Evolutionary conservation across 2,888 invertebrate species (phyloP).

Genomic region (Noctua comes): DNA sequence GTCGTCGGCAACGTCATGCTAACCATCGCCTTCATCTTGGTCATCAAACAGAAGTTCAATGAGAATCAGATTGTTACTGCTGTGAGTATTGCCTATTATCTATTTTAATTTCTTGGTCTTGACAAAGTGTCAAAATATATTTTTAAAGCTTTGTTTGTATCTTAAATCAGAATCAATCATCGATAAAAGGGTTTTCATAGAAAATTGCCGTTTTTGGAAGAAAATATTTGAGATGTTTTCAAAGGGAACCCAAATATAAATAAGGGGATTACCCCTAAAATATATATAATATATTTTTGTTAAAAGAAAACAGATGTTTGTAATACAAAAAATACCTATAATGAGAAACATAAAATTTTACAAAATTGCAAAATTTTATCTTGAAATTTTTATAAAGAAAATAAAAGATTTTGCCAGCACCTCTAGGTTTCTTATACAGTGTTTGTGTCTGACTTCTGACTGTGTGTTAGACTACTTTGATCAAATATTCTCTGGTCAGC

Average conservation of each 20-base stretch:
- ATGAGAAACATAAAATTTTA: background rate
- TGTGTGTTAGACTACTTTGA: background rate
- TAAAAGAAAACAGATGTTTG: background rate
- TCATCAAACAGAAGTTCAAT: conserved; percentile 78
- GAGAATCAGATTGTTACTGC: conserved; percentile 80
- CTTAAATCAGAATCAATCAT: background rate
- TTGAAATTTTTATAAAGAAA: background rate
- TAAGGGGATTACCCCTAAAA: background rate
- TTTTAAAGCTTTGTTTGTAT: no score
- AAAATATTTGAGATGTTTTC: background rate
- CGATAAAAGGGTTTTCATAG: conserved; percentile 4
- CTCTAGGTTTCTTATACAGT: background rate
- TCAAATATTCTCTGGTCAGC: background rate
- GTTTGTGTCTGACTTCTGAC: no score
- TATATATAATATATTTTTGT: no score
- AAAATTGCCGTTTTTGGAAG: background rate
- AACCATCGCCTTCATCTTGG: conserved; percentile 74
- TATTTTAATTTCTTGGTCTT: background rate
- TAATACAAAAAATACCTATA: background rate
- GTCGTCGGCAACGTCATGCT: conserved; percentile 71
- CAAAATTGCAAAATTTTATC: background rate
- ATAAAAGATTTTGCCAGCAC: no score
- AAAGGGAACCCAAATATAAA: conserved; percentile 3
- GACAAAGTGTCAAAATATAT: no score
- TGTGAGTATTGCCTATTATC: conserved; percentile 66